These are phyloP conservation scores for Diarsia dahlii DNA, from an alignment of 2,888 invertebrate species.

Conservation along the genomic window DNA sequence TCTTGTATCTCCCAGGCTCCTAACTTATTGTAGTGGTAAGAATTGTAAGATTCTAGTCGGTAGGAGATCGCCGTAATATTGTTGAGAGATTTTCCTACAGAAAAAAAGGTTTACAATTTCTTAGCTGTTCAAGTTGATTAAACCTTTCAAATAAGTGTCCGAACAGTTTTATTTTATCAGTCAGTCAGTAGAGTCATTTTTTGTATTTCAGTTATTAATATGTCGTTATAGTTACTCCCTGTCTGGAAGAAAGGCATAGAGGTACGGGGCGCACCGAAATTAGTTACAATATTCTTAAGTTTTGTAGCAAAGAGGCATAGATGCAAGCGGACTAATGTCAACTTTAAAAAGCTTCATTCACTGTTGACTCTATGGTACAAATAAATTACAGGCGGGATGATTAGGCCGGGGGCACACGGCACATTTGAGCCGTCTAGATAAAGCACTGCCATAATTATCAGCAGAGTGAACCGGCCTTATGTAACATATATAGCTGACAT, in stretches of 20 bases:
- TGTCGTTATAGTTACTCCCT: not conserved
- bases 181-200: no score
- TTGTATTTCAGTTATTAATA: no score
- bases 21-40: not conserved
- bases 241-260: not conserved
- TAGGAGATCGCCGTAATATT: no score
- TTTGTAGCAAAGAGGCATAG: no score
- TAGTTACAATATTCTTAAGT: not conserved
- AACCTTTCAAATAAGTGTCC: not conserved
- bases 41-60: no score
- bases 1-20: not conserved
- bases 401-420: slow-evolving; percentile 52
- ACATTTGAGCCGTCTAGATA: slow-evolving; percentile 62
- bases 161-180: no score
- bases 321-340: not conserved
- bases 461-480: slow-evolving; percentile 29
- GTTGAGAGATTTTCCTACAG: not conserved
- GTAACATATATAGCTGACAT: slow-evolving; percentile 26
- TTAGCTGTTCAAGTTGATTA: not conserved
- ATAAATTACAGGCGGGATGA: slow-evolving; percentile 56
- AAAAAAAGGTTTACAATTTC: not conserved
- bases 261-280: not conserved
- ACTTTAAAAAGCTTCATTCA: slow-evolving; percentile 13
- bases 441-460: slow-evolving; percentile 53
- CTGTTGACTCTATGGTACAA: slow-evolving; percentile 11